Conservation (phyloP, 2,113 vertebrate genomes). For the Rhagologus leucostigma region DNA sequence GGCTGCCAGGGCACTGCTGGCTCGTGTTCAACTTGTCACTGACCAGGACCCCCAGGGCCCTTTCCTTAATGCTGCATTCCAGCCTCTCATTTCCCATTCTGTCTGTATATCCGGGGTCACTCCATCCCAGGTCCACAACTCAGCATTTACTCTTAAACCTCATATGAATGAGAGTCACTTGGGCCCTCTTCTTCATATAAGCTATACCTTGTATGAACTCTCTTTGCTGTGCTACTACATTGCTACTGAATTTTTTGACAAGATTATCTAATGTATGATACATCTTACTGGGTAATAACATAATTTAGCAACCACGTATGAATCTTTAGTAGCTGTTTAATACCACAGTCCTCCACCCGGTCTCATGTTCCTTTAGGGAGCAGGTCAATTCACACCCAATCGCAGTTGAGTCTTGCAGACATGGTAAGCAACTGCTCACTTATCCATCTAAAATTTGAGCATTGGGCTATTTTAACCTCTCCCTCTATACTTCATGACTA, state of each 20-base stretch:
- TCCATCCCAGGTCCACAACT: neutral
- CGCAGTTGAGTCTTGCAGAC: neutral
- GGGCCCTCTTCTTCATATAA: neutral
- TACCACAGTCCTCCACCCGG: neutral
- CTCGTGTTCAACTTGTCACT: neutral
- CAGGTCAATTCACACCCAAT: neutral
- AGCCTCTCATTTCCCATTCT: neutral
- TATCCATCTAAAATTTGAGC: neutral
- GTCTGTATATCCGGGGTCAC: neutral
- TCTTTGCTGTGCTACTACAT: neutral
- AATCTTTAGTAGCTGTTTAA: neutral
- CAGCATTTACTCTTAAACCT: neutral
- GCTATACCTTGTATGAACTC: neutral
- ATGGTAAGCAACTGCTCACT: neutral
- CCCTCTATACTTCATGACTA: neutral
- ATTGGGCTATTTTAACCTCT: neutral
- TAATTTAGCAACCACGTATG: neutral
- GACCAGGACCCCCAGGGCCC: too few relatives aligned
- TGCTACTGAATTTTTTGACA: neutral
- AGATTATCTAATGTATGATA: neutral
- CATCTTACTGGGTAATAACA: neutral
- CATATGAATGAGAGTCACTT: neutral
- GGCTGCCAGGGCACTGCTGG: neutral
- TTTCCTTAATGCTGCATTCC: accelerated
- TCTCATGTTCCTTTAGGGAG: neutral